Conservation (phyloP, 2,888 invertebrate species). For the Hemicrepidius hirtus region DNA sequence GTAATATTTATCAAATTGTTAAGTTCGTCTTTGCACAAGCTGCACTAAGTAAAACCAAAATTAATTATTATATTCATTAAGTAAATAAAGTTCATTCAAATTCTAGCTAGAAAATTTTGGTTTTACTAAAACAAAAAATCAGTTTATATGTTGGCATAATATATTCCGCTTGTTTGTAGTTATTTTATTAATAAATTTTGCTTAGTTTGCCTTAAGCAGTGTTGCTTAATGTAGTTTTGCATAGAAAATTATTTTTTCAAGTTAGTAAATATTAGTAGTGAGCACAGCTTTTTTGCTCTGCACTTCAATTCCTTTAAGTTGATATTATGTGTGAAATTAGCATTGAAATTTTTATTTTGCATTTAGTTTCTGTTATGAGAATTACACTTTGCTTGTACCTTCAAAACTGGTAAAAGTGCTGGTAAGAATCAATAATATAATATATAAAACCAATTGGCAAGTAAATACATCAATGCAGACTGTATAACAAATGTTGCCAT, state of each 20-base stretch:
- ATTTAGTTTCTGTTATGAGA: constrained; percentile 27
- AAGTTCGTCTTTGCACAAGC: constrained; percentile 29
- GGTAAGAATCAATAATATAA: constrained; percentile 45
- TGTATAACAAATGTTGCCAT: constrained; percentile 26
- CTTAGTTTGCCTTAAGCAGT: constrained; percentile 39
- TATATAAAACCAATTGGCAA: constrained; percentile 33
- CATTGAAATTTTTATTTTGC: constrained; percentile 27
- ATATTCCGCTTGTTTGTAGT: constrained; percentile 46
- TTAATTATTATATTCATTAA: constrained; percentile 7
- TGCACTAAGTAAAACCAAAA: constrained; percentile 40
- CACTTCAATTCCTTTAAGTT: constrained; percentile 31
- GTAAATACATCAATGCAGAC: constrained; percentile 15
- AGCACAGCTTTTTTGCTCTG: constrained; percentile 32
- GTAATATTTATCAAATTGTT: constrained; percentile 72
- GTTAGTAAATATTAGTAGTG: constrained; percentile 23
- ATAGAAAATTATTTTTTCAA: constrained; percentile 1
- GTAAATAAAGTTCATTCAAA: background rate
- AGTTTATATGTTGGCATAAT: constrained; percentile 41
- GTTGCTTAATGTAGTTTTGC: constrained; percentile 44
- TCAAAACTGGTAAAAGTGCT: constrained; percentile 50
- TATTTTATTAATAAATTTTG: constrained; percentile 33
- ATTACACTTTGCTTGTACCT: constrained; percentile 33
- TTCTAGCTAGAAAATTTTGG: constrained; percentile 34
- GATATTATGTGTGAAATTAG: constrained; percentile 7
- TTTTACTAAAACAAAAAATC: constrained; percentile 31